A percentile compares a stretch with the other conserved stretches of the same genome.
Conservation (phyloP, 1,140 invertebrate species). For the Frieseomelitta varia region DNA sequence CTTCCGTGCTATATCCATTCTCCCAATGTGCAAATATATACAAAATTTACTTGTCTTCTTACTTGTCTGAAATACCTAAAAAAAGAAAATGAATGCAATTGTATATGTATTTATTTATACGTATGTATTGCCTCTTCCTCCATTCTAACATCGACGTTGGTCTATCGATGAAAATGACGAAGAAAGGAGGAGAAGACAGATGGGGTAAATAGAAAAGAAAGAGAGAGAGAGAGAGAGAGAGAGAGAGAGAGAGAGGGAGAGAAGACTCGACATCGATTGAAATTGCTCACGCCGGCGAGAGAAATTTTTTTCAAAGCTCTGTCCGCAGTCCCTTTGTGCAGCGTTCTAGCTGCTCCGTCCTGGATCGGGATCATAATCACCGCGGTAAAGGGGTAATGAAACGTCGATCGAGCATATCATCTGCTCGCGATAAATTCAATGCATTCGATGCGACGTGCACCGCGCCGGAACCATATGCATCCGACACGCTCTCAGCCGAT, state of each 20-base stretch:
- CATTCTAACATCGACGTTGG: no score
- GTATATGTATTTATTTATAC: no score
- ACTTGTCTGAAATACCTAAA: no score
- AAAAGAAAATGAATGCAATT: no score
- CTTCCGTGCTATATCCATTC: no score
- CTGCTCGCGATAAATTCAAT: conserved; percentile 19
- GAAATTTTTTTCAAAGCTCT: conserved; percentile 12
- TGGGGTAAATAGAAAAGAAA: no score
- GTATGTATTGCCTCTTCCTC: neutral
- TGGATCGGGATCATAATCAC: conserved; percentile 19
- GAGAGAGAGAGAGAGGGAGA: neutral
- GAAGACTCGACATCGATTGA: neutral
- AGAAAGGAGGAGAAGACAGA: neutral
- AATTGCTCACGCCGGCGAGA: neutral
- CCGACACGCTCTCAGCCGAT: neutral
- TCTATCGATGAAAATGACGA: neutral
- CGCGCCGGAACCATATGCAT: neutral
- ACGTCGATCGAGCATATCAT: conserved; percentile 32
- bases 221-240: neutral
- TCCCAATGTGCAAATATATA: no score
- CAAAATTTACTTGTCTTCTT: no score
- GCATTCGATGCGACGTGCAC: neutral
- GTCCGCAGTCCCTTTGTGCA: neutral
- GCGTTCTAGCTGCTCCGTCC: neutral
- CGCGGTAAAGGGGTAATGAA: conserved; percentile 18